Percentiles rank a stretch among this genome's conserved stretches.
phyloP scores from a whole-genome alignment of 2,888 invertebrate genomes.

The Phoronis australis region DNA sequence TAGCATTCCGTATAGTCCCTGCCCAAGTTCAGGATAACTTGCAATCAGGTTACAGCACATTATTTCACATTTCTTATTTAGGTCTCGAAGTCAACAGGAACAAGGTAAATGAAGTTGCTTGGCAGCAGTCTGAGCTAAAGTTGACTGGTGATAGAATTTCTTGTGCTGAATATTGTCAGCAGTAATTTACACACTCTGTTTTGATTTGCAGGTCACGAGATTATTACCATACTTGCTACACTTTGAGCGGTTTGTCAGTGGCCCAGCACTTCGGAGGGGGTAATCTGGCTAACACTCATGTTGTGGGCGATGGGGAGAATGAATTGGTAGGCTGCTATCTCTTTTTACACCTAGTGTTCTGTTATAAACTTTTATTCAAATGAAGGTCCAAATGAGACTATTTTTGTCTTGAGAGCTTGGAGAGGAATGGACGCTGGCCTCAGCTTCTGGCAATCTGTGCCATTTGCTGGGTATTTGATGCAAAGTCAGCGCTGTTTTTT shows the following conservation, averaged over 20 bases:
- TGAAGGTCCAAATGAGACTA: background rate
- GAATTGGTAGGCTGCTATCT: conserved; percentile 67
- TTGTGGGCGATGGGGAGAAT: conserved; percentile 66
- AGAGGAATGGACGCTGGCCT: too few species aligned
- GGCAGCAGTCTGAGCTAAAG: background rate
- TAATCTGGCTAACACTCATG: conserved; percentile 42
- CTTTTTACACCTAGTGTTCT: too few species aligned
- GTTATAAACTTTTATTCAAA: too few species aligned
- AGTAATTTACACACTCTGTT: conserved; percentile 1
- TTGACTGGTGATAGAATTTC: conserved; percentile 11
- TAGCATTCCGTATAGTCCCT: too few species aligned
- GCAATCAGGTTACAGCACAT: background rate
- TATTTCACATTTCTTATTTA: conserved; percentile 4
- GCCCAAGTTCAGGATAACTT: background rate
- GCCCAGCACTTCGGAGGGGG: conserved; percentile 65
- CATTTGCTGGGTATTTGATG: too few species aligned
- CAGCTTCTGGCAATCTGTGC: too few species aligned
- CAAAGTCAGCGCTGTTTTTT: too few species aligned
- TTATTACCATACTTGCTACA: conserved; percentile 96
- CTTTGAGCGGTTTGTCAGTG: conserved; percentile 86
- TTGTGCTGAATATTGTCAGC: too few species aligned
- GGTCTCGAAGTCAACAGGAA: background rate
- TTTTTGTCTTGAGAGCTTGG: too few species aligned
- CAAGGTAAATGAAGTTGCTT: background rate
- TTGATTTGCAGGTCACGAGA: conserved; percentile 67